Evolutionary conservation across 1,140 invertebrate species (phyloP).

Genomic region (Drosophila sucinea): DNA sequence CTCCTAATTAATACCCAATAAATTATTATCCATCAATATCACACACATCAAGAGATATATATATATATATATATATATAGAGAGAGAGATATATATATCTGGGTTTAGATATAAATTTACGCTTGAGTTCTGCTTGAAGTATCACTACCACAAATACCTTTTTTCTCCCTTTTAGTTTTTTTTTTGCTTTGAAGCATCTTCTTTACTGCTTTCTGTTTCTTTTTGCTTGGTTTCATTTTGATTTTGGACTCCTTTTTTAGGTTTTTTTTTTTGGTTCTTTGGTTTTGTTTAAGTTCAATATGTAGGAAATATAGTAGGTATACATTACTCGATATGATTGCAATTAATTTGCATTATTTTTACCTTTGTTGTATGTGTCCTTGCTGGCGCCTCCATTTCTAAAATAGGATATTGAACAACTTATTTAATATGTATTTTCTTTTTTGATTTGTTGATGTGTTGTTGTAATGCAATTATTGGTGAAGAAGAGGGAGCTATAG

Average conservation of each 20-base stretch:
- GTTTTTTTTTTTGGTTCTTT: slow-evolving; percentile 36
- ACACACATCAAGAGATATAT: neutral
- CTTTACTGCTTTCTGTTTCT: slow-evolving; percentile 11
- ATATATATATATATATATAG: neutral
- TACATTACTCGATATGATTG: slow-evolving; percentile 79
- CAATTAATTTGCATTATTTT: slow-evolving; percentile 85
- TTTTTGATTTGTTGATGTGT: slow-evolving; percentile 84
- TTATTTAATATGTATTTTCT: slow-evolving; percentile 85
- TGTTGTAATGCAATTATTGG: slow-evolving; percentile 84
- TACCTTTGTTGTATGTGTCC: slow-evolving; percentile 95
- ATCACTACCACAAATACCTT: neutral
- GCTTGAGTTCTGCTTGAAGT: neutral
- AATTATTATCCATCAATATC: neutral
- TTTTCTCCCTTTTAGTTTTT: neutral
- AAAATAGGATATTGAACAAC: slow-evolving; percentile 91
- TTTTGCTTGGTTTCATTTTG: slow-evolving; percentile 23
- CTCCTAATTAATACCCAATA: neutral
- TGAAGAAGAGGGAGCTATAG: slow-evolving; percentile 78
- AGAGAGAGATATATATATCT: neutral
- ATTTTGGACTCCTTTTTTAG: neutral
- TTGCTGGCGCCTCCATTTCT: slow-evolving; percentile 92
- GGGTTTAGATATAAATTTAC: neutral
- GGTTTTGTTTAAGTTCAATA: slow-evolving; percentile 48
- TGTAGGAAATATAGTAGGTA: slow-evolving; percentile 75
- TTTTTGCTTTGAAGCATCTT: neutral